A percentile compares a stretch with the other conserved stretches of the same genome.
phyloP scores from a whole-genome alignment of 2,888 invertebrate genomes.

The Limnephilus auricula region DNA sequence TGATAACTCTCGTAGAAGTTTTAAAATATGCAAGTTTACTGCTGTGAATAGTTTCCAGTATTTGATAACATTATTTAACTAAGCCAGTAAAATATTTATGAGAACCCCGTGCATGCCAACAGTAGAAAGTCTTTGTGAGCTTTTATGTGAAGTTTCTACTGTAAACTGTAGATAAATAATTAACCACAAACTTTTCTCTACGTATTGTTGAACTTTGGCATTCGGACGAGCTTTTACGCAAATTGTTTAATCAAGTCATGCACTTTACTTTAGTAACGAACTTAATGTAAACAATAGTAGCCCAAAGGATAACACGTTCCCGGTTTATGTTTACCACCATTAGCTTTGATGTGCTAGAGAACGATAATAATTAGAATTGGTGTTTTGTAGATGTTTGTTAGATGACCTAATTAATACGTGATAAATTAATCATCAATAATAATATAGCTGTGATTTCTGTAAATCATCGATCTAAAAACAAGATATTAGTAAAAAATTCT shows the following conservation, averaged over 20 bases:
- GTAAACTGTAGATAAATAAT: slow-evolving; percentile 48
- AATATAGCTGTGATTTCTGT: not conserved
- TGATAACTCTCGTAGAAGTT: not conserved
- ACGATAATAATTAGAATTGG: not conserved
- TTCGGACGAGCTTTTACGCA: slow-evolving; percentile 51
- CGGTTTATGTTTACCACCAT: slow-evolving; percentile 34
- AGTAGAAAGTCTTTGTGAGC: slow-evolving; percentile 8
- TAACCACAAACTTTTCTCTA: slow-evolving; percentile 40
- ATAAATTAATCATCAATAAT: not conserved
- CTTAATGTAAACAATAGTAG: slow-evolving; percentile 51
- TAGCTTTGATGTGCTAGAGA: slow-evolving; percentile 19
- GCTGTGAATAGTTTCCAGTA: not conserved
- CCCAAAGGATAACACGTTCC: slow-evolving; percentile 10
- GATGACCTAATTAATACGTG: not conserved
- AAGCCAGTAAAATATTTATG: not conserved
- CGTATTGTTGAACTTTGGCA: slow-evolving; percentile 41
- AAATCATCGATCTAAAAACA: not conserved
- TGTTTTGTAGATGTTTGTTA: not conserved
- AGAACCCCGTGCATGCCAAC: not conserved
- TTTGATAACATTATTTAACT: not conserved
- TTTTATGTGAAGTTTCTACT: slow-evolving; percentile 21
- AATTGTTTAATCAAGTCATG: slow-evolving; percentile 55
- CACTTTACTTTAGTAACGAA: slow-evolving; percentile 48
- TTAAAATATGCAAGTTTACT: not conserved
- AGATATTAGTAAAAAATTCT: not conserved